Evolutionary conservation across 2,888 invertebrate species (phyloP).

Genomic region (Acleris holmiana): DNA sequence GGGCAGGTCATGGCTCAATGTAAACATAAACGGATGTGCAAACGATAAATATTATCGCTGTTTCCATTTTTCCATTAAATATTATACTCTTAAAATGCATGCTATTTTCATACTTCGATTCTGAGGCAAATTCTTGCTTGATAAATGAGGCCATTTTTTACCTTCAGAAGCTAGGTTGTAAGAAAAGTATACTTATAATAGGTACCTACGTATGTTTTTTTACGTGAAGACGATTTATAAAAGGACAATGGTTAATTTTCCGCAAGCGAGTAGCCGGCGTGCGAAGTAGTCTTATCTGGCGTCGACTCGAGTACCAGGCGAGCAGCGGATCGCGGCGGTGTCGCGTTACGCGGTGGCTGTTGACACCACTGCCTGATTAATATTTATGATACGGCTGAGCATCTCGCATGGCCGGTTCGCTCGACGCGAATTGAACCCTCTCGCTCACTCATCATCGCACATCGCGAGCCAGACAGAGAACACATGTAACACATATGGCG

Average conservation of each 20-base stretch:
- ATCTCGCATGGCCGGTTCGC: constrained; percentile 83
- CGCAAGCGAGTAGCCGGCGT: constrained; percentile 38
- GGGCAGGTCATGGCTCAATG: constrained; percentile 81
- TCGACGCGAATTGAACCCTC: constrained; percentile 76
- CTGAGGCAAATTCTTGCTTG: too few relatives aligned
- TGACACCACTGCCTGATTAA: constrained; percentile 85
- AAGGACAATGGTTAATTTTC: constrained; percentile 37
- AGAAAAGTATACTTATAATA: too few relatives aligned
- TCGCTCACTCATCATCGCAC: constrained; percentile 59
- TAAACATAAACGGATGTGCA: constrained; percentile 77
- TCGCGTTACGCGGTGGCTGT: constrained; percentile 85
- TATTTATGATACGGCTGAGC: constrained; percentile 84
- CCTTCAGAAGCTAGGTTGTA: too few relatives aligned
- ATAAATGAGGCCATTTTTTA: too few relatives aligned
- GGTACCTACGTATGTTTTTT: too few relatives aligned
- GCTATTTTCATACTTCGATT: neutral
- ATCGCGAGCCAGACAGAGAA: constrained; percentile 56
- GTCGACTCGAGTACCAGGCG: constrained; percentile 72
- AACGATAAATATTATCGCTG: constrained; percentile 70
- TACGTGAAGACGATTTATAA: constrained; percentile 42
- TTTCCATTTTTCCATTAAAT: constrained; percentile 17
- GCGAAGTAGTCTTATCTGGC: constrained; percentile 60
- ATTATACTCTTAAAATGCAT: neutral
- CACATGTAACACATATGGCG: constrained; percentile 62
- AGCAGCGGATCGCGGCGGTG: constrained; percentile 77